Base-by-base conservation (phyloP, 2,113 vertebrate genomes). In the Rhadina sibilatrix region DNA sequence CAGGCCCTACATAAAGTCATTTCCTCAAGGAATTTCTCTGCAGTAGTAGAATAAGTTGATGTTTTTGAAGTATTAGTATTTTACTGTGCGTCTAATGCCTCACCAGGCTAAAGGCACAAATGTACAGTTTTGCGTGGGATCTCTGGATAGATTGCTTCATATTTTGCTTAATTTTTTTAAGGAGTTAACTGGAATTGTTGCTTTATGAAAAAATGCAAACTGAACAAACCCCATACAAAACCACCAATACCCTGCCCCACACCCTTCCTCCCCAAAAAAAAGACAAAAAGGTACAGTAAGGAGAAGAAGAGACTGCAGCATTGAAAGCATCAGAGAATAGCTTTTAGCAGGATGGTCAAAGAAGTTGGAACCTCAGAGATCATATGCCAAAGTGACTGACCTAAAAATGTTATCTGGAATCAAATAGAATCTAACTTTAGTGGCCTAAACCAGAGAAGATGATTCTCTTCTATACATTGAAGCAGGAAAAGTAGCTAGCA, bases 21-120 rank as follows among this genome's bases (percentile, higher is more conserved):
- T 93, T 90, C n/a, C 28, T 90, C 20, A 46, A 53, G 75, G n/a
- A 88, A 68, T 88, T 28, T 87, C 49, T 53, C 12, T 49, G 21
- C 20, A 42, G 16, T 60, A 69, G 28, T 56, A 57, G 46, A 77
- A 49, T 63, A 82, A 77, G 11, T 37, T 53, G 24, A n/a, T 35
- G 9, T 15, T 91, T 80, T 66, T 66, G 9, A 68, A 79, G 46
- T 68, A 30, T 7, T 53, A 47, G 6, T 68, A 24, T 66, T 35
- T 64, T 59, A 15, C 15, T 40, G 6, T 47, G 33, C 10, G 2
- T 56, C 11, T 49, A 7, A n/a, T 33, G 42, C 81, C 20, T 27
- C 38, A 59, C 15, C n/a, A 56, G 80, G 23, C 44, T 59, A 64
- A 47, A 52, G n/a, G 20, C 28, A 59, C 8, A 19, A 59, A 47